These are phyloP conservation scores for Anguilla obscura DNA, from an alignment of 2,797 vertebrate genomes.

Conservation along the genomic window DNA sequence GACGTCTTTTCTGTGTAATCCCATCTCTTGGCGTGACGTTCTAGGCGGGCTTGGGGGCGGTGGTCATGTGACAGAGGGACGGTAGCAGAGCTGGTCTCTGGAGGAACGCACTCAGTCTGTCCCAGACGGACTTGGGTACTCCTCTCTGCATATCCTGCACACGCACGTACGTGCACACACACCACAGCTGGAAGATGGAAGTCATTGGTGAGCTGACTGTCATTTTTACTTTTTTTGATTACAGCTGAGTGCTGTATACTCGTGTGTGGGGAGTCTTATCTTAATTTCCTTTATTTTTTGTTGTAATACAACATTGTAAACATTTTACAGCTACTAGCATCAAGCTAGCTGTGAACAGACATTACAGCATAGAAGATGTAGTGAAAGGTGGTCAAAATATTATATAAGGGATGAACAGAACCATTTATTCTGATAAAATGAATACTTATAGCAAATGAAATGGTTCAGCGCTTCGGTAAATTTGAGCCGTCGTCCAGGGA, in stretches of 20 bases:
- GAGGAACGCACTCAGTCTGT: neutral
- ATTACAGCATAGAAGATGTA: neutral
- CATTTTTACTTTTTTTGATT: slow-evolving; percentile 20
- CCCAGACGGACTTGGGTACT: slow-evolving; percentile 28
- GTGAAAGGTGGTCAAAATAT: neutral
- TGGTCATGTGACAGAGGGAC: neutral
- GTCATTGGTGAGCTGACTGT: slow-evolving; percentile 27
- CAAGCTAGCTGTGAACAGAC: neutral
- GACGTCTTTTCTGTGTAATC: slow-evolving; percentile 51
- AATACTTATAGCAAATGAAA: neutral
- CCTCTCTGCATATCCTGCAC: slow-evolving; percentile 28
- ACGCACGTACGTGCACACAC: slow-evolving; percentile 2
- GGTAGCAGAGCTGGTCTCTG: neutral
- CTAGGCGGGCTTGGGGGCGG: slow-evolving; percentile 3
- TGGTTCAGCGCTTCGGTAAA: neutral
- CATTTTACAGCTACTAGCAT: neutral
- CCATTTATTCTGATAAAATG: too few relatives aligned
- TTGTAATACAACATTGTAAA: too few relatives aligned
- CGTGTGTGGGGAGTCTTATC: too few relatives aligned
- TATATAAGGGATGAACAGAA: neutral
- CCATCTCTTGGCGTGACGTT: slow-evolving; percentile 29
- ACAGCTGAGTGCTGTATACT: neutral
- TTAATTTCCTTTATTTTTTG: neutral
- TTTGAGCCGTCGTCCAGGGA: neutral
- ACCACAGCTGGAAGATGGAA: slow-evolving; percentile 29